Percentiles rank a stretch among this genome's conserved stretches.
These are phyloP conservation scores for Drosophila novamexicana DNA, from an alignment of 1,140 invertebrate species.

Conservation along the genomic window DNA sequence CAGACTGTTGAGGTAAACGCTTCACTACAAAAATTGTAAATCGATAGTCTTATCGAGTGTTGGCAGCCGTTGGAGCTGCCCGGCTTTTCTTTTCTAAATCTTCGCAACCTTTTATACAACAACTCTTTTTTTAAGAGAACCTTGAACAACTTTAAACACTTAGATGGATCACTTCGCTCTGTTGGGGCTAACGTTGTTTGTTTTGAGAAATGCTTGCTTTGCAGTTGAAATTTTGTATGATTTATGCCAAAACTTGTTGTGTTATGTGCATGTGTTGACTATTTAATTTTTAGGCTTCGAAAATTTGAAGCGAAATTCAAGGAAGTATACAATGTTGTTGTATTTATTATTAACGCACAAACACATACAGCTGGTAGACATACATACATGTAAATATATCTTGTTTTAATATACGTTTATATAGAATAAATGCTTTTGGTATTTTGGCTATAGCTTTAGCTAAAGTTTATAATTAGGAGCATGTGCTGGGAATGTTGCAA, in stretches of 20 bases:
- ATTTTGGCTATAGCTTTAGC: conserved; percentile 62
- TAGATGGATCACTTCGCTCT: conserved; percentile 26
- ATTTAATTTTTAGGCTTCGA: conserved; percentile 32
- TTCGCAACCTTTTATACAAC: background rate
- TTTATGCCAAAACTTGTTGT: conserved; percentile 64
- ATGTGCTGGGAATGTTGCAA: conserved; percentile 23
- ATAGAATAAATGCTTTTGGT: conserved; percentile 81
- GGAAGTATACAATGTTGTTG: background rate
- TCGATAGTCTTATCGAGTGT: background rate
- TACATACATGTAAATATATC: conserved; percentile 36
- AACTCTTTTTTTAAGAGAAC: conserved; percentile 3
- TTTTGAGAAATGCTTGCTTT: conserved; percentile 65
- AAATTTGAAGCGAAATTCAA: conserved; percentile 55
- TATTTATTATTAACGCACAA: conserved; percentile 35
- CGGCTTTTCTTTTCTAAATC: background rate
- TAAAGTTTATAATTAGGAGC: conserved; percentile 50
- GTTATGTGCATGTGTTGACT: conserved; percentile 52
- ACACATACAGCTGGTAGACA: conserved; percentile 28
- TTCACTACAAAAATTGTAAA: conserved; percentile 1
- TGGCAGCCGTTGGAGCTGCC: conserved; percentile 1
- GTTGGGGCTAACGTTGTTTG: conserved; percentile 30
- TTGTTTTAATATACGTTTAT: conserved; percentile 48
- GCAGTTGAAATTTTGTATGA: conserved; percentile 72
- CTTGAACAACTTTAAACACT: conserved; percentile 25
- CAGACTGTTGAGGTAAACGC: conserved; percentile 5